phyloP scores from a whole-genome alignment of 2,113 vertebrate genomes.

The Rhea americana region DNA sequence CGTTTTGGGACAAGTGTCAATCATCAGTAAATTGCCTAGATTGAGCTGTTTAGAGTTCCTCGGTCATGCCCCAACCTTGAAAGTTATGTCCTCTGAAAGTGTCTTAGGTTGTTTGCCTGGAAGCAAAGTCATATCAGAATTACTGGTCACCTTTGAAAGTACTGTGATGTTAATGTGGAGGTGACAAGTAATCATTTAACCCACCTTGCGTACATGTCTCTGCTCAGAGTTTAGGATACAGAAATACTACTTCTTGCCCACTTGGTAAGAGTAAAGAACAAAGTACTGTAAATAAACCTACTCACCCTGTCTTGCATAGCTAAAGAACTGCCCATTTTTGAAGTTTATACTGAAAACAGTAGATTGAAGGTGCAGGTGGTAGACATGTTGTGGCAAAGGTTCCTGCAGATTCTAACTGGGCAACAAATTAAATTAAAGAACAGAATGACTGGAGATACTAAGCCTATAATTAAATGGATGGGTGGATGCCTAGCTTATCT shows the following conservation, averaged over 20 bases:
- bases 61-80: background rate
- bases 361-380: background rate
- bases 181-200: background rate
- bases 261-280: background rate
- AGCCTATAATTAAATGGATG: constrained; percentile 57
- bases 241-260: background rate
- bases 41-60: background rate
- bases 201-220: background rate
- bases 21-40: background rate
- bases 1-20: background rate
- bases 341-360: background rate
- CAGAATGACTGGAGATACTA: constrained; percentile 27
- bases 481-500: constrained; percentile 61
- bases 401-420: constrained; percentile 38
- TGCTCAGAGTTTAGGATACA: background rate
- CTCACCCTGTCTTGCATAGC: background rate
- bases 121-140: background rate
- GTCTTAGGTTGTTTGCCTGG: background rate
- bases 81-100: background rate
- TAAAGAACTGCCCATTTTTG: background rate
- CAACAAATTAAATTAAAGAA: constrained; percentile 49
- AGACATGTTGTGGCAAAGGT: constrained; percentile 29
- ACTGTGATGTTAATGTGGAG: accelerated
- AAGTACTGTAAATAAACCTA: background rate
- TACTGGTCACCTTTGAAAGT: background rate